Percentiles rank a stretch among this genome's conserved stretches.
Conservation (phyloP, 2,113 vertebrate species). For the Eonycteris spelaea region DNA sequence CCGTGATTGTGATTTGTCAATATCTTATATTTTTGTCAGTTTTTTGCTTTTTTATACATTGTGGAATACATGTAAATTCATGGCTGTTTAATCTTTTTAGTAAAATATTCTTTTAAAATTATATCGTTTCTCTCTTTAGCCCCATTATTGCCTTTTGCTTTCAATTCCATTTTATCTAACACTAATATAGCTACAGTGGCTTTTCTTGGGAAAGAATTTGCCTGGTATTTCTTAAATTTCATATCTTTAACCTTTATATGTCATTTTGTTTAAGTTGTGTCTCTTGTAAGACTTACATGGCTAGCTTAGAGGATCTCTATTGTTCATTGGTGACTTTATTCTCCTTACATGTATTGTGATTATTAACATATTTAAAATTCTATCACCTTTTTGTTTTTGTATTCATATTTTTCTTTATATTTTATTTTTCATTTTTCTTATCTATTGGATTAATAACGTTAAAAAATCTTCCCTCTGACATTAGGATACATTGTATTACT, state of each 20-base stretch:
- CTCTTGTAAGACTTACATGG: neutral
- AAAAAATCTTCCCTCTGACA: neutral
- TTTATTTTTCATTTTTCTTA: neutral
- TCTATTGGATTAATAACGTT: neutral
- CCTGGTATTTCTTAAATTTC: neutral
- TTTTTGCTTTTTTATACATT: neutral
- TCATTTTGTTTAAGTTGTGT: neutral
- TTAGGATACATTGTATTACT: neutral
- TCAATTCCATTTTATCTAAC: neutral
- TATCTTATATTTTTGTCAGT: neutral
- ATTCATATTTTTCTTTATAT: neutral
- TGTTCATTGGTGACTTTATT: neutral
- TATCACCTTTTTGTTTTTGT: neutral
- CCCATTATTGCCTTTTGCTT: neutral
- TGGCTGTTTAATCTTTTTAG: neutral
- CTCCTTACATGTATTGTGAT: neutral
- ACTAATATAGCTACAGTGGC: neutral
- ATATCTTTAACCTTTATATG: neutral
- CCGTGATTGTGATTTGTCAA: neutral
- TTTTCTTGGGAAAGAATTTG: neutral
- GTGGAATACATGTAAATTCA: neutral
- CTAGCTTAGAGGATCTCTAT: neutral
- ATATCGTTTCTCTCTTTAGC: neutral
- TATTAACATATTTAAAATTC: neutral
- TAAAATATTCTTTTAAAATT: neutral